These are phyloP conservation scores for Aspidiotus rigidus DNA, from an alignment of 2,888 invertebrate species.

Conservation along the genomic window DNA sequence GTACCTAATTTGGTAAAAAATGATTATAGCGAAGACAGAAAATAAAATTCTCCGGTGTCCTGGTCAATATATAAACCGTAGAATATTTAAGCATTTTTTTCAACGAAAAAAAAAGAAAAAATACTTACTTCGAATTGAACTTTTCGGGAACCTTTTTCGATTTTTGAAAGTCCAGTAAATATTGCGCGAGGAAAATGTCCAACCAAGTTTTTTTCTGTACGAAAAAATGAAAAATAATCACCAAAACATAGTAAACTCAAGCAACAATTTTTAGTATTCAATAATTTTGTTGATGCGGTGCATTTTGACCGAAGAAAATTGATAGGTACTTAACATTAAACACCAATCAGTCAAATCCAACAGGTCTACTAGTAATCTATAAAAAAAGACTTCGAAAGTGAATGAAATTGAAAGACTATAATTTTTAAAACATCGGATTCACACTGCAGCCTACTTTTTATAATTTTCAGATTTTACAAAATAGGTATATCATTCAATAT, in stretches of 20 bases:
- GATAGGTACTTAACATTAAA: background rate
- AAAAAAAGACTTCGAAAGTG: background rate
- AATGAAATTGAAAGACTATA: too few relatives aligned
- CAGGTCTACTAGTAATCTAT: background rate
- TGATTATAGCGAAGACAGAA: background rate
- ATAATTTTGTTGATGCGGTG: background rate
- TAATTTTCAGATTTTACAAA: too few relatives aligned
- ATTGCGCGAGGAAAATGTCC: conserved; percentile 55
- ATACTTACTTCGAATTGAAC: conserved; percentile 32
- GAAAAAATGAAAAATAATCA: conserved; percentile 38
- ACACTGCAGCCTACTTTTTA: too few relatives aligned
- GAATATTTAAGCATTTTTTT: too few relatives aligned
- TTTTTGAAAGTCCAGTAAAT: conserved; percentile 46
- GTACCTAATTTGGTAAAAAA: background rate
- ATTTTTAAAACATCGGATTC: too few relatives aligned
- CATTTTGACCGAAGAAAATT: background rate
- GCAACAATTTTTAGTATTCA: background rate
- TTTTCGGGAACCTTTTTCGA: conserved; percentile 31
- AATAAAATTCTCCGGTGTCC: too few relatives aligned
- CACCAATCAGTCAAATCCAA: background rate
- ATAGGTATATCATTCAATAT: too few relatives aligned
- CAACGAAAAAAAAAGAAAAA: background rate
- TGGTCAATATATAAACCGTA: too few relatives aligned
- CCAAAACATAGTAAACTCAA: conserved; percentile 12
- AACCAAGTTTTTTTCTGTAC: conserved; percentile 57